These are phyloP conservation scores for Upupa epops DNA, from an alignment of 2,113 vertebrate genomes.

Conservation along the genomic window DNA sequence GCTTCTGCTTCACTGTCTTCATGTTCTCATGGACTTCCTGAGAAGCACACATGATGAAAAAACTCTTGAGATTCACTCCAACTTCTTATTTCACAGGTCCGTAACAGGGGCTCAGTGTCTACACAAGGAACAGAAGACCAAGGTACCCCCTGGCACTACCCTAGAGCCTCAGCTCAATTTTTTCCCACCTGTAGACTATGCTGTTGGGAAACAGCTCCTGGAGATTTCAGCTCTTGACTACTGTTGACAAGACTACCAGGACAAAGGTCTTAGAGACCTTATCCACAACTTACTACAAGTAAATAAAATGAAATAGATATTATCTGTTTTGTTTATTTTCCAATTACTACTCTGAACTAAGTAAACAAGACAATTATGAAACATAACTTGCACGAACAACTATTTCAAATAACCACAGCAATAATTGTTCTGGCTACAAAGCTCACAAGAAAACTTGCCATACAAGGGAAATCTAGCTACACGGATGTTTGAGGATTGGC, in stretches of 20 bases:
- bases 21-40: rapidly evolving
- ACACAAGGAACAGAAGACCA: background rate
- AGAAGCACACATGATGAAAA: background rate
- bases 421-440: background rate
- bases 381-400: background rate
- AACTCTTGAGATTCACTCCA: background rate
- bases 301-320: slow-evolving; percentile 36
- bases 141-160: background rate
- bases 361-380: background rate
- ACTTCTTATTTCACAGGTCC: background rate
- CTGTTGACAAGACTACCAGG: background rate
- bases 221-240: background rate
- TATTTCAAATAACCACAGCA: background rate
- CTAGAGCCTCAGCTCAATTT: background rate
- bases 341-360: background rate
- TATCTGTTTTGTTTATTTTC: background rate
- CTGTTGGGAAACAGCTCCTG: background rate
- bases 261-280: background rate
- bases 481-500: background rate
- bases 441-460: background rate
- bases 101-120: background rate
- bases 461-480: background rate
- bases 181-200: background rate
- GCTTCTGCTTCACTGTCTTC: background rate
- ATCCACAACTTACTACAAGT: background rate